These are phyloP conservation scores for Hypothenemus hampei DNA, from an alignment of 1,140 invertebrate genomes.

Conservation along the genomic window DNA sequence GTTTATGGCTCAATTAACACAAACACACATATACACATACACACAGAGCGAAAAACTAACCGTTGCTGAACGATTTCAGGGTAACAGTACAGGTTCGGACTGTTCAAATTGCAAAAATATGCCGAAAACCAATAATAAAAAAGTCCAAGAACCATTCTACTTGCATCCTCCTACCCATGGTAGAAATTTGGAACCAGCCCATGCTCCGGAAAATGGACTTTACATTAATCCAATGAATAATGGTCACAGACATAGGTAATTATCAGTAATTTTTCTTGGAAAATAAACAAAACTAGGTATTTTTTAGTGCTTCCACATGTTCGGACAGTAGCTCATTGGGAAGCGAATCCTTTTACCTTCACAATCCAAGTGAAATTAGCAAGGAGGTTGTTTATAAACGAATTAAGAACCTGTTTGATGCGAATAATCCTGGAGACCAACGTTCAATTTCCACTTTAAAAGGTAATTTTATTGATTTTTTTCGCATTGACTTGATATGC, in stretches of 20 bases:
- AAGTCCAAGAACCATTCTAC: slow-evolving; percentile 61
- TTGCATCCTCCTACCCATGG: slow-evolving; percentile 57
- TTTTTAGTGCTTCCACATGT: slow-evolving; percentile 35
- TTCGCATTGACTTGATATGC: neutral
- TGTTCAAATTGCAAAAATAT: slow-evolving; percentile 43
- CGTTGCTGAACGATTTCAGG: no score
- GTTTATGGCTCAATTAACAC: no score
- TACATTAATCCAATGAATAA: slow-evolving; percentile 76
- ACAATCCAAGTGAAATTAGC: slow-evolving; percentile 62
- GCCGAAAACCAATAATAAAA: slow-evolving; percentile 28
- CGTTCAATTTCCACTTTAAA: slow-evolving; percentile 41
- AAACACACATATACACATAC: no score
- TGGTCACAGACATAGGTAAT: slow-evolving; percentile 40
- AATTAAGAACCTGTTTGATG: slow-evolving; percentile 72
- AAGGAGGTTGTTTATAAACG: slow-evolving; percentile 64
- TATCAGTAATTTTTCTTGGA: neutral
- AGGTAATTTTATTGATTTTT: slow-evolving; percentile 30
- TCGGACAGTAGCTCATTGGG: slow-evolving; percentile 29
- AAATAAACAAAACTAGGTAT: neutral
- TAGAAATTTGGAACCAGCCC: slow-evolving; percentile 44
- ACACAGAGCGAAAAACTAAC: no score
- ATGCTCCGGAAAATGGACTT: slow-evolving; percentile 67
- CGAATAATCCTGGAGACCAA: slow-evolving; percentile 28
- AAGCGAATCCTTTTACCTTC: slow-evolving; percentile 76
- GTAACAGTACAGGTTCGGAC: slow-evolving; percentile 35